phyloP scores from a whole-genome alignment of 2,113 vertebrate genomes.

The Origma solitaria region DNA sequence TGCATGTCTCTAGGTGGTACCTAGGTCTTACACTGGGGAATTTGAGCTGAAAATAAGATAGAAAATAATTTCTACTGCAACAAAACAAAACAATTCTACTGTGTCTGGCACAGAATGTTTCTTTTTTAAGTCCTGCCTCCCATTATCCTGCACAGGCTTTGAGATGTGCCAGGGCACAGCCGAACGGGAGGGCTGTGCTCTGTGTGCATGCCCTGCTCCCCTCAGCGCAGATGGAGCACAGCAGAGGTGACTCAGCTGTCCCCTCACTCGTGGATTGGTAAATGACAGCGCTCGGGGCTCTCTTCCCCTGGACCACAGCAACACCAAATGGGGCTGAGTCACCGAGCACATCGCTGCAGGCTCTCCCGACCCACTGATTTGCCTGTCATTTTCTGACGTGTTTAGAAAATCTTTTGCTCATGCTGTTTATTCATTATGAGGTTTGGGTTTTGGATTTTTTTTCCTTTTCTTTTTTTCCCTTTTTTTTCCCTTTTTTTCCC shows the following conservation, averaged over 20 bases:
- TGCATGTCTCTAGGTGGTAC: background rate
- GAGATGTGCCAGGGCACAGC: background rate
- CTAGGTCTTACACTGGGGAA: background rate
- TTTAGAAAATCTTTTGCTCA: background rate
- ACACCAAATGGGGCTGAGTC: background rate
- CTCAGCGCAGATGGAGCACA: background rate
- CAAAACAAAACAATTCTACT: background rate
- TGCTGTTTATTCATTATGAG: background rate
- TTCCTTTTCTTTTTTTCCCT: background rate
- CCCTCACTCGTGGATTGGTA: background rate
- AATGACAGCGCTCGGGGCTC: background rate
- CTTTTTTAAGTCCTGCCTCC: background rate
- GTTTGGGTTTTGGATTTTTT: background rate
- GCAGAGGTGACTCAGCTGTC: slow-evolving; percentile 9
- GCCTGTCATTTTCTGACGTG: background rate
- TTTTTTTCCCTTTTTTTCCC: background rate
- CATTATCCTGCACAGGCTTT: background rate
- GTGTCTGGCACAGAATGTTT: background rate
- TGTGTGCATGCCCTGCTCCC: background rate
- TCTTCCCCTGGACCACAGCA: background rate
- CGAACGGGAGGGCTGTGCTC: background rate
- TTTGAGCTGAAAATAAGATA: background rate
- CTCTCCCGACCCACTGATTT: background rate
- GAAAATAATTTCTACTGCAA: background rate
- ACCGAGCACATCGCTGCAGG: background rate